phyloP scores from a whole-genome alignment of 2,797 vertebrate genomes.

The Myotis vivesi region DNA sequence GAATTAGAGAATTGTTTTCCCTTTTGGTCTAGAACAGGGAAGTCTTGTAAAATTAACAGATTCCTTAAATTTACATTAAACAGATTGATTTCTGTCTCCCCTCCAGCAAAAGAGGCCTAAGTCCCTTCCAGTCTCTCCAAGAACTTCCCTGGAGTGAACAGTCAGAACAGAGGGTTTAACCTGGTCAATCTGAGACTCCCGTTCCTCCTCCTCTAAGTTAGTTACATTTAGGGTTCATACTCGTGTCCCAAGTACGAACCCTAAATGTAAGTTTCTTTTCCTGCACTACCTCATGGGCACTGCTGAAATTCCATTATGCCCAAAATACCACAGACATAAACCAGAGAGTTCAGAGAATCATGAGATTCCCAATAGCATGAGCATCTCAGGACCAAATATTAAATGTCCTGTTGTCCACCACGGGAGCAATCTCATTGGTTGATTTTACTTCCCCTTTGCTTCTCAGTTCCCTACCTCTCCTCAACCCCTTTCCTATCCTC shows the following conservation, averaged over 20 bases:
- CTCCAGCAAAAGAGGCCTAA: not conserved
- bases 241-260: not conserved
- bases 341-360: not conserved
- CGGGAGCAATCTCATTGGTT: fast-evolving
- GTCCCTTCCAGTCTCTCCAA: not conserved
- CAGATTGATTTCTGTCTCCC: not conserved
- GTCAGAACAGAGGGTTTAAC: not conserved
- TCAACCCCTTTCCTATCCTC: not conserved
- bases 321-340: not conserved
- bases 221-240: not conserved
- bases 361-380: not conserved
- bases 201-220: not conserved
- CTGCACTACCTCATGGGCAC: not conserved
- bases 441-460: not conserved
- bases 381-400: not conserved
- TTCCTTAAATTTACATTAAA: not conserved
- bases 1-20: no score
- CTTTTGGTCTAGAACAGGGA: not conserved
- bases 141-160: not conserved
- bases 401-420: not conserved
- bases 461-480: not conserved
- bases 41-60: not conserved
- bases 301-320: not conserved
- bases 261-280: not conserved
- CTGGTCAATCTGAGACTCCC: not conserved